Percentiles rank a stretch among this genome's conserved stretches.
These are phyloP conservation scores for Pangasius sanitwongsei DNA, from an alignment of 2,797 vertebrate genomes.

Conservation along the genomic window DNA sequence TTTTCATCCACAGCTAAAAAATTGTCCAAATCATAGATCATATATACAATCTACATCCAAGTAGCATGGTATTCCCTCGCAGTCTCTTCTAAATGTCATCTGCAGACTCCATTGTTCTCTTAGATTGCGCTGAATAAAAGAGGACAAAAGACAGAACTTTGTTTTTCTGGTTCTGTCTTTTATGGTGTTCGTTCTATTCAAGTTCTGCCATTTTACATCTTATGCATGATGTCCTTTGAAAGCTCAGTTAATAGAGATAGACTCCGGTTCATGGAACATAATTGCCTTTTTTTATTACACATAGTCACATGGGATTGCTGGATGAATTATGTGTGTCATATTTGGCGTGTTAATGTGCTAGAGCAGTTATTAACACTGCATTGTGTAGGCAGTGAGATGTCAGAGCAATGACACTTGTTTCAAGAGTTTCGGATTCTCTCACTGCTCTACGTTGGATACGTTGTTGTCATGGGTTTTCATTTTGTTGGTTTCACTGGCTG, in stretches of 20 bases:
- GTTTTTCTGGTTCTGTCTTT: slow-evolving; percentile 20
- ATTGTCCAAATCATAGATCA: not conserved
- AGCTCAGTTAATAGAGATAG: slow-evolving; percentile 32
- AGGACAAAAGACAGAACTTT: not conserved
- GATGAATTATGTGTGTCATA: slow-evolving; percentile 29
- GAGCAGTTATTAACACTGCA: slow-evolving; percentile 32
- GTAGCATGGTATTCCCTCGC: not conserved
- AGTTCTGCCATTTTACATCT: slow-evolving; percentile 46
- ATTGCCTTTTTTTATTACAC: slow-evolving; percentile 29
- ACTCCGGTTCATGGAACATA: slow-evolving; percentile 24
- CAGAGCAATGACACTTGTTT: not conserved
- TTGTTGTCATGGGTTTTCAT: not conserved
- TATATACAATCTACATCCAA: not conserved
- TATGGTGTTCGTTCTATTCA: slow-evolving; percentile 52
- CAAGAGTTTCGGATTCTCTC: slow-evolving; percentile 35
- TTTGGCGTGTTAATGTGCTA: slow-evolving; percentile 33
- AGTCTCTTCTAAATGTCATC: slow-evolving; percentile 24
- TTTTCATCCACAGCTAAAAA: not conserved
- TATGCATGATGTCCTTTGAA: slow-evolving; percentile 28
- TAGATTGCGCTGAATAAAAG: not conserved
- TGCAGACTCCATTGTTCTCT: slow-evolving; percentile 27
- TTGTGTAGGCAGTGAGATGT: slow-evolving; percentile 31
- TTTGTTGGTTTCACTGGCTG: not conserved
- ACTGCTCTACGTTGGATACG: not conserved
- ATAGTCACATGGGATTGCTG: slow-evolving; percentile 2